Evolutionary conservation across 2,797 vertebrate species (phyloP).

Genomic region (Yasuhikotakia modesta): DNA sequence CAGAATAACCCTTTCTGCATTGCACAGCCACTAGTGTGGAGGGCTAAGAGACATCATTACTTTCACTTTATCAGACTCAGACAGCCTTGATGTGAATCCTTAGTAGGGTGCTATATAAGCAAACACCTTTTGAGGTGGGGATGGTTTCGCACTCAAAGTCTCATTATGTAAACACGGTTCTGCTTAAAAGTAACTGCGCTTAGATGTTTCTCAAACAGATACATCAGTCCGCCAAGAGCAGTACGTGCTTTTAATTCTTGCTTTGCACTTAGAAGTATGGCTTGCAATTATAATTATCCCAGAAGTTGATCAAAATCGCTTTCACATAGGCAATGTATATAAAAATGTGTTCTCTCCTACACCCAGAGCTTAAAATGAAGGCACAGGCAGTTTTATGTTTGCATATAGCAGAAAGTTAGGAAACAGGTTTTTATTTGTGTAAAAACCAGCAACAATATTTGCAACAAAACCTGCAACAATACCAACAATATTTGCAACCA

Average conservation of each 20-base stretch:
- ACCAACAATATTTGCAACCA: too few relatives aligned
- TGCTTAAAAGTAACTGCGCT: constrained; percentile 48
- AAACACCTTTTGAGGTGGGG: too few relatives aligned
- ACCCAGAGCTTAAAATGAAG: constrained; percentile 27
- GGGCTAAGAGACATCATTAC: too few relatives aligned
- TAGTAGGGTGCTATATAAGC: constrained; percentile 13
- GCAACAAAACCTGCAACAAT: too few relatives aligned
- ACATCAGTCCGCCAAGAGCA: constrained; percentile 60
- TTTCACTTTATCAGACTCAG: too few relatives aligned
- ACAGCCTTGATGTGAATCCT: constrained; percentile 4
- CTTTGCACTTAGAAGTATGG: constrained; percentile 61
- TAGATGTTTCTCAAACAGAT: constrained; percentile 54
- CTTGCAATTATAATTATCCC: constrained; percentile 64
- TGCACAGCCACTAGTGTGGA: too few relatives aligned
- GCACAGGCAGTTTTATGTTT: not conserved
- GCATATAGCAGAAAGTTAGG: too few relatives aligned
- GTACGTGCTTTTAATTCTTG: constrained; percentile 67
- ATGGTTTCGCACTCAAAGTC: too few relatives aligned
- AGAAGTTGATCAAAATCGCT: constrained; percentile 52
- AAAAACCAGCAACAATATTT: too few relatives aligned
- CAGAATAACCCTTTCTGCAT: too few relatives aligned
- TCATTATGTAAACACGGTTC: constrained; percentile 65
- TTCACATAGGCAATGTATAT: constrained; percentile 43
- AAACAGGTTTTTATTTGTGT: too few relatives aligned
- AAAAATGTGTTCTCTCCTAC: not conserved